phyloP scores from a whole-genome alignment of 1,140 invertebrate genomes.

The Apis florea region DNA sequence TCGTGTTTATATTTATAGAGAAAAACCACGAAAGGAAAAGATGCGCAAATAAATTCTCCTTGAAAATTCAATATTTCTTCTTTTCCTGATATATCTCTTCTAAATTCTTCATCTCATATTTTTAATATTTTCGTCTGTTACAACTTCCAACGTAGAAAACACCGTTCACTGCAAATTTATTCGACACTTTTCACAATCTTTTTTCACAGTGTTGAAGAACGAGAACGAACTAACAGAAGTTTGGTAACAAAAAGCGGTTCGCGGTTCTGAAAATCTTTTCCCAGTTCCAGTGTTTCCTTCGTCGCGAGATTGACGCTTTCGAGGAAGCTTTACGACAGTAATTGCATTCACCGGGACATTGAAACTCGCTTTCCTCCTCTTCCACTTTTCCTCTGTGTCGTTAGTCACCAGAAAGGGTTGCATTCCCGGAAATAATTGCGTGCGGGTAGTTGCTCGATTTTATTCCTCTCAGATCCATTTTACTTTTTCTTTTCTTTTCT shows the following conservation, averaged over 20 bases:
- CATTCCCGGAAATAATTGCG: constrained; percentile 28
- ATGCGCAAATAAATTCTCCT: not conserved
- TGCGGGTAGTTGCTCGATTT: not conserved
- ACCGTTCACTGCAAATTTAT: not conserved
- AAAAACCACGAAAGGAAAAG: not conserved
- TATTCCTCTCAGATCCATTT: not conserved
- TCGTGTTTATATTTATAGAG: not conserved
- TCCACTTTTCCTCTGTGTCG: not conserved
- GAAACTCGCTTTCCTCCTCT: too few relatives aligned
- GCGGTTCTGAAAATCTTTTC: not conserved
- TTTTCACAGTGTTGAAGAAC: not conserved
- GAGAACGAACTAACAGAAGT: not conserved
- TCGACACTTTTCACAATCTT: not conserved
- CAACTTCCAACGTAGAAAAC: not conserved
- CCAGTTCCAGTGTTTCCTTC: not conserved
- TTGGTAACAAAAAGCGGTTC: not conserved
- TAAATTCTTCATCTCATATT: too few relatives aligned
- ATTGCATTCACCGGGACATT: not conserved
- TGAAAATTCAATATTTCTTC: not conserved
- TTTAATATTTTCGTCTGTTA: not conserved
- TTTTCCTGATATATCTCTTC: not conserved
- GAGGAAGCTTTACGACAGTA: not conserved
- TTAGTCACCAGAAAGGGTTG: not conserved
- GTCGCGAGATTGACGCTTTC: not conserved
- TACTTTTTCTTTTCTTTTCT: not conserved